Evolutionary conservation across 2,113 vertebrate species (phyloP), one percentile per base, ranked within the genome.

Genomic region (Oriolus oriolus): DNA sequence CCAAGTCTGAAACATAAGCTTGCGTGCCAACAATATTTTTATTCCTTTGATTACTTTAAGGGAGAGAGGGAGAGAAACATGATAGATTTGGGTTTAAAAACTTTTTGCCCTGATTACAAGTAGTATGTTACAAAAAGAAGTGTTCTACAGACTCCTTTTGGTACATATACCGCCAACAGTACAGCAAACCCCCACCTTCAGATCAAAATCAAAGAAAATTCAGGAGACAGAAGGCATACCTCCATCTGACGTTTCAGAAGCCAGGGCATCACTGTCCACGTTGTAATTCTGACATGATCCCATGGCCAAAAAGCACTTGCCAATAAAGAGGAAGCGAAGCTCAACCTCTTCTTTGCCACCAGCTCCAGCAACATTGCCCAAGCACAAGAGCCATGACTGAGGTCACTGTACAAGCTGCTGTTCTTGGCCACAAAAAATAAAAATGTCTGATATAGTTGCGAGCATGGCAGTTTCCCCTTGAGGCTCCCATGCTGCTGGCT

Each of bases 341-440:
- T 66, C 3, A 1, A 28, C n/a, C 41, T 77, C 60, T 63, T 47
- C 35, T 87, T 75, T 4, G 1, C 26, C n/a, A 84, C 47, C 37
- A 77, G 33, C 37, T 26, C 30, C 65, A 87, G 49, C 23, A 35
- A n/a, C 28, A n/a, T 9, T 76, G 24, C 27, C n/a, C 2, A 8
- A 65, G 42, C 13, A 2, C 7, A 71, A 60, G 22, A 49, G 41
- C 35, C 0, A 0, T 5, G 2, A 50, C 27, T 6, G 30, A 84
- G 45, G 22, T 57, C 37, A 63, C 50, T 37, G 17, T 16, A 60
- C 39, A 53, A 83, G 56, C n/a, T 31, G 10, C 2, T 66, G 3
- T 21, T 12, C 16, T 80, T 5, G 1, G 24, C 8, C 71, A 60
- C 35, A 66, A 47, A 53, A 52, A 42, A 26, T 28, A 21, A 42